Percentiles rank a stretch among this genome's conserved stretches.
Conservation (phyloP, 30 jellyfish, hydroid and myxozoan species). For the Turritopsis dohrnii region DNA sequence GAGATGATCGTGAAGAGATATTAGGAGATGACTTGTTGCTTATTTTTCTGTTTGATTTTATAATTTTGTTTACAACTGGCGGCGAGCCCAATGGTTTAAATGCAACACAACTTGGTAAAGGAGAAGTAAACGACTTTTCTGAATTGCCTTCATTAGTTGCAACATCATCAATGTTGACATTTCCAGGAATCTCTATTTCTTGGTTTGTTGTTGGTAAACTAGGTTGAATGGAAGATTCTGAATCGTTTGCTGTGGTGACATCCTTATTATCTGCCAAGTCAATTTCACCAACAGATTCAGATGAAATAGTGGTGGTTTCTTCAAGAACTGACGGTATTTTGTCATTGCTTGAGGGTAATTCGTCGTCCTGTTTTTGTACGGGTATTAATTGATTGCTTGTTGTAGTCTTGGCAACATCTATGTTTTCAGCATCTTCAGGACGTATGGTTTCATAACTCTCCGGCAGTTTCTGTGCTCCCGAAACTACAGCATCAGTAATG, state of each 20-base stretch:
- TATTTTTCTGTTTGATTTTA: neutral
- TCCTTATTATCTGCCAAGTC: neutral
- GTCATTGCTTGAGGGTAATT: neutral
- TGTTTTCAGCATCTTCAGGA: neutral
- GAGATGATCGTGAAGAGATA: conserved; percentile 16
- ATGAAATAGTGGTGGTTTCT: neutral
- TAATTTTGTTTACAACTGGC: neutral
- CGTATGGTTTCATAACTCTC: neutral
- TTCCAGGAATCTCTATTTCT: neutral
- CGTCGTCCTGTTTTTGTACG: neutral
- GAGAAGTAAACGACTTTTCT: no score
- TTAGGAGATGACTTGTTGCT: conserved; percentile 11
- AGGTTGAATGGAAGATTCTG: neutral
- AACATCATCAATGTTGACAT: neutral
- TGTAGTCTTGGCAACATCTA: neutral
- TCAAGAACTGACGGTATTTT: neutral
- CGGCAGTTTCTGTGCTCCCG: neutral
- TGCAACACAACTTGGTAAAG: neutral
- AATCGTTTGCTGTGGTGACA: neutral
- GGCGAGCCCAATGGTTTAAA: neutral
- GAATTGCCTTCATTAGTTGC: neutral
- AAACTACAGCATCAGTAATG: neutral
- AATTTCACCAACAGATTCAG: neutral
- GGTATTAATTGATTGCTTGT: neutral
- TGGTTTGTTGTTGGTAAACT: neutral